Evolutionary conservation across 2,797 vertebrate genomes (phyloP).

Genomic region (Rhinoraja longicauda): DNA sequence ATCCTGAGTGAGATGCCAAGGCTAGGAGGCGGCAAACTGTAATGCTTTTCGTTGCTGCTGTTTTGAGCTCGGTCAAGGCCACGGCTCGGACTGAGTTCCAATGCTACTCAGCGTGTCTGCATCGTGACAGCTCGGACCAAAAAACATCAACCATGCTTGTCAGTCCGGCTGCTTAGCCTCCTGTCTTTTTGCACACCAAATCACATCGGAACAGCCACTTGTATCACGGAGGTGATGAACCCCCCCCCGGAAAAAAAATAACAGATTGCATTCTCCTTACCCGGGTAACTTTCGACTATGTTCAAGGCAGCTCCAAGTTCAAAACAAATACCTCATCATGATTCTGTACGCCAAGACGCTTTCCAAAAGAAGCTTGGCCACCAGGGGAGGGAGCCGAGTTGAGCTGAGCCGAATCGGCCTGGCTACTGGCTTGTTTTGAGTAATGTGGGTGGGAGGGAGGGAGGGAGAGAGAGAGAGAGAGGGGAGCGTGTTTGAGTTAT

Average conservation of each 20-base stretch:
- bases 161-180: not conserved
- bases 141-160: conserved; percentile 18
- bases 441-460: not conserved
- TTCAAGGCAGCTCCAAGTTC: conserved; percentile 35
- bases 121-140: conserved; percentile 26
- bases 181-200: not conserved
- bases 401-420: conserved; percentile 12
- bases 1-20: conserved; percentile 3
- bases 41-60: conserved; percentile 9
- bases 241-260: not conserved
- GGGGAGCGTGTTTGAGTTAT: conserved; percentile 27
- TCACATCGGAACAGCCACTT: not conserved
- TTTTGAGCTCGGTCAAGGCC: conserved; percentile 31
- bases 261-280: conserved; percentile 32
- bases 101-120: conserved; percentile 18
- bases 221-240: conserved; percentile 19
- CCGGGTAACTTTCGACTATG: conserved; percentile 30
- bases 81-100: conserved; percentile 6
- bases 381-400: conserved; percentile 15
- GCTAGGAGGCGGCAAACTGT: not conserved
- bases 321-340: conserved; percentile 31
- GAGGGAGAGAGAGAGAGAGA: not conserved
- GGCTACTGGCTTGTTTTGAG: conserved; percentile 32
- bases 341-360: conserved; percentile 16
- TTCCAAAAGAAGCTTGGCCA: conserved; percentile 8